Percentiles rank a stretch among this genome's conserved stretches.
phyloP scores from a whole-genome alignment of 2,888 invertebrate species.

The Axea sp. region DNA sequence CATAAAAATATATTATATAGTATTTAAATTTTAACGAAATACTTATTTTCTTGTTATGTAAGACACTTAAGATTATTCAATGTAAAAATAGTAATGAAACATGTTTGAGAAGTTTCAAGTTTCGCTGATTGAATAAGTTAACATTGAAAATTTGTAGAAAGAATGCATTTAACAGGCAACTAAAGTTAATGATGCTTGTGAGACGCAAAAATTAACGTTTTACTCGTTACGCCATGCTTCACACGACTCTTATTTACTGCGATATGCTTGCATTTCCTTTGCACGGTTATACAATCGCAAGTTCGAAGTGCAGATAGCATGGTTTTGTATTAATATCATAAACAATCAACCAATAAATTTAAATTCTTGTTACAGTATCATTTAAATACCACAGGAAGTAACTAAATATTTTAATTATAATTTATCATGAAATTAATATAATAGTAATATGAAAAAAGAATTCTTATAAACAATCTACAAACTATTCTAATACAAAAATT shows the following conservation, averaged over 20 bases:
- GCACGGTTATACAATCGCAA: conserved; percentile 53
- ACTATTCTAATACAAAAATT: too few relatives aligned
- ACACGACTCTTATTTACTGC: conserved; percentile 53
- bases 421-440: too few relatives aligned
- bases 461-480: too few relatives aligned
- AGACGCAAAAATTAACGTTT: conserved; percentile 57
- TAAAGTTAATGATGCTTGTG: conserved; percentile 48
- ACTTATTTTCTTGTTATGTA: conserved; percentile 23
- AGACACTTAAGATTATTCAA: conserved; percentile 10
- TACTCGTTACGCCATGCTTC: conserved; percentile 59
- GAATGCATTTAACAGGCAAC: conserved; percentile 38
- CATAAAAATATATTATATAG: too few relatives aligned
- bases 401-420: too few relatives aligned
- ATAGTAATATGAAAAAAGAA: too few relatives aligned
- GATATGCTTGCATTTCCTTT: conserved; percentile 53
- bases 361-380: too few relatives aligned
- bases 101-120: conserved; percentile 3
- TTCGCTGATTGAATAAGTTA: conserved; percentile 23
- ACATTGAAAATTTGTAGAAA: conserved; percentile 24
- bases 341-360: conserved; percentile 36
- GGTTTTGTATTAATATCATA: conserved; percentile 27
- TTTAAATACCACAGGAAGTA: too few relatives aligned
- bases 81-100: conserved; percentile 9
- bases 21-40: too few relatives aligned
- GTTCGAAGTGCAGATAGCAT: conserved; percentile 31